phyloP scores from a whole-genome alignment of 1,140 invertebrate genomes.

The Tetramorium simillimum region DNA sequence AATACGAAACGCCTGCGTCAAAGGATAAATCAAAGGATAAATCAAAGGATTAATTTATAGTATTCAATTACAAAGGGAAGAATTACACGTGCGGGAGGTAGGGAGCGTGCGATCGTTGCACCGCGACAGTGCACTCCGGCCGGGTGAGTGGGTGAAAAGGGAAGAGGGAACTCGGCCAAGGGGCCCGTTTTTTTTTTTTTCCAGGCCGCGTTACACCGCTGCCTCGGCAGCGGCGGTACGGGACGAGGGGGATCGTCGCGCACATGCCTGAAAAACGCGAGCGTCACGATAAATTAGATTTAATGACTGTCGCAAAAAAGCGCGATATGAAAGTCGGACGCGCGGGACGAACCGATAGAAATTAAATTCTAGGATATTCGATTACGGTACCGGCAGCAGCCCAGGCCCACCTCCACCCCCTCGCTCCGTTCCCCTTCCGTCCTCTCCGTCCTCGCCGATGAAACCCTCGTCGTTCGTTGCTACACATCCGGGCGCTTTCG shows the following conservation, averaged over 20 bases:
- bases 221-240: background rate
- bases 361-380: slow-evolving; percentile 85
- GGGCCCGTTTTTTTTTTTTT: slow-evolving; percentile 49
- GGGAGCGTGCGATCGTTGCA: slow-evolving; percentile 29
- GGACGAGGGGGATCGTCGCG: slow-evolving; percentile 42
- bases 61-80: slow-evolving; percentile 61
- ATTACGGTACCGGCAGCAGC: slow-evolving; percentile 78
- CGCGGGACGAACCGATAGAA: slow-evolving; percentile 83
- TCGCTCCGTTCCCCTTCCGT: slow-evolving; percentile 22
- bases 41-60: slow-evolving; percentile 62
- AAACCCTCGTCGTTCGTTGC: slow-evolving; percentile 71
- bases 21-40: slow-evolving; percentile 60
- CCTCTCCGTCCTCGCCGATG: slow-evolving; percentile 65
- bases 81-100: slow-evolving; percentile 34
- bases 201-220: slow-evolving; percentile 49
- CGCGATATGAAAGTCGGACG: slow-evolving; percentile 85
- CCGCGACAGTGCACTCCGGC: slow-evolving; percentile 25
- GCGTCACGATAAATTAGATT: slow-evolving; percentile 85
- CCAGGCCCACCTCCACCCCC: slow-evolving; percentile 47
- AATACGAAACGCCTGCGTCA: slow-evolving; percentile 50
- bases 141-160: background rate
- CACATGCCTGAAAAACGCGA: slow-evolving; percentile 73
- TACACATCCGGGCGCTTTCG: slow-evolving; percentile 66
- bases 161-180: slow-evolving; percentile 49
- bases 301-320: slow-evolving; percentile 84